Percentiles rank a stretch among this genome's conserved stretches.
phyloP scores from a whole-genome alignment of 2,113 vertebrate genomes.

The Sapajus apella region DNA sequence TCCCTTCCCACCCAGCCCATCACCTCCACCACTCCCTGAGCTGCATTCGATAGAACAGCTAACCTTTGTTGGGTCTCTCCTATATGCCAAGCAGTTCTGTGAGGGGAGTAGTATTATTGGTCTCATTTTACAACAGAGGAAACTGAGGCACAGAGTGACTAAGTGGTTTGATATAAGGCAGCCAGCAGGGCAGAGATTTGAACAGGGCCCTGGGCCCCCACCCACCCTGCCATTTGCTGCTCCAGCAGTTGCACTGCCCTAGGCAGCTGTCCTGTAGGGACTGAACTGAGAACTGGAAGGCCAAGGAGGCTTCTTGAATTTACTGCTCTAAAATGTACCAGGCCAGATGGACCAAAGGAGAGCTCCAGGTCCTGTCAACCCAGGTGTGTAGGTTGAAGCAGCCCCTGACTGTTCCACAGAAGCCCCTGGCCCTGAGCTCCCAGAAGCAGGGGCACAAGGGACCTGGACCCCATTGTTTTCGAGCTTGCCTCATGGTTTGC shows the following conservation, averaged over 20 bases:
- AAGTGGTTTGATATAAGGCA: neutral
- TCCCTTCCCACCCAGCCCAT: neutral
- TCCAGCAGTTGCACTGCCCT: neutral
- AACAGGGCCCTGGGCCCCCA: neutral
- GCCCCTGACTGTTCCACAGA: neutral
- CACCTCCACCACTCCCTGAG: neutral
- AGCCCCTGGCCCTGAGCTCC: neutral
- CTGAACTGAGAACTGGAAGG: neutral
- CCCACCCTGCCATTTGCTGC: neutral
- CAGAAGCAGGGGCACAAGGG: neutral
- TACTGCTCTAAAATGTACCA: neutral
- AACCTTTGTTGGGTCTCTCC: neutral
- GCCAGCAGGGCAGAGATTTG: neutral
- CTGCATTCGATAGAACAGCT: neutral
- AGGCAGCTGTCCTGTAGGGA: neutral
- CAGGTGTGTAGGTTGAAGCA: neutral
- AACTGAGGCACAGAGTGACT: neutral
- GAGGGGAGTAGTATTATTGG: neutral
- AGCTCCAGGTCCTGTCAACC: neutral
- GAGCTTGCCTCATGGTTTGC: neutral
- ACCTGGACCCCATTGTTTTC: neutral
- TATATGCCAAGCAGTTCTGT: neutral
- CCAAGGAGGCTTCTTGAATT: neutral
- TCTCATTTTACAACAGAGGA: neutral
- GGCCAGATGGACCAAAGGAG: neutral